Conservation (phyloP, 1,140 invertebrate genomes). For the Zaprionus gabonicus region DNA sequence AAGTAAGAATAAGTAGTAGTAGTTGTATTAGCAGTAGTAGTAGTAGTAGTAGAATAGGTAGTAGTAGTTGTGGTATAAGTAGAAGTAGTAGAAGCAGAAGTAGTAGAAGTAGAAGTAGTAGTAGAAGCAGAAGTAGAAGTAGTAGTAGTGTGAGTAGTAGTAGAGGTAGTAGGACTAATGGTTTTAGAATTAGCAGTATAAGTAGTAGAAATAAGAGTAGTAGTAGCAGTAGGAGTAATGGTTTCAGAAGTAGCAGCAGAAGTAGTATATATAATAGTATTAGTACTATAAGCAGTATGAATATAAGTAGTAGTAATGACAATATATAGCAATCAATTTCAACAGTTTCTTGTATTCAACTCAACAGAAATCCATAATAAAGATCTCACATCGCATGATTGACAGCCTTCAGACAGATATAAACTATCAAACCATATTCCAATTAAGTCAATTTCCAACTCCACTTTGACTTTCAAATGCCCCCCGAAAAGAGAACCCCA, state of each 20-base stretch:
- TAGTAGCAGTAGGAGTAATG: not conserved
- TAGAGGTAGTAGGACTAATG: not conserved
- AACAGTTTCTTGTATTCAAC: not conserved
- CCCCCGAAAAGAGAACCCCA: not conserved
- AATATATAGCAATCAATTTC: not conserved
- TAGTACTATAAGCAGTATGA: too few species aligned
- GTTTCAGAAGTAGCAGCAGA: not conserved
- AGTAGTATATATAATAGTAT: too few species aligned
- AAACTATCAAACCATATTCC: not conserved
- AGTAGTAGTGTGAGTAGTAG: too few species aligned
- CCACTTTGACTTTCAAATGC: slow-evolving; percentile 4
- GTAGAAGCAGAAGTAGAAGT: too few species aligned
- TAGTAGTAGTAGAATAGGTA: too few species aligned
- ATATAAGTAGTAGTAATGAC: too few species aligned
- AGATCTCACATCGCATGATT: not conserved
- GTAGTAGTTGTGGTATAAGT: too few species aligned
- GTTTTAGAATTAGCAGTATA: not conserved
- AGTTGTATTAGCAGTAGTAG: too few species aligned
- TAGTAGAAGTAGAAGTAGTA: too few species aligned
- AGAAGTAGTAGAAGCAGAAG: too few species aligned
- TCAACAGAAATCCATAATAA: not conserved
- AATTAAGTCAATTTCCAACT: slow-evolving; percentile 1
- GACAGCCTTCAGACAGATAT: not conserved
- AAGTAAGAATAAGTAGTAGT: not conserved
- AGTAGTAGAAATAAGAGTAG: not conserved